phyloP scores from a whole-genome alignment of 1,140 invertebrate species.

The Cotesia vestalis region DNA sequence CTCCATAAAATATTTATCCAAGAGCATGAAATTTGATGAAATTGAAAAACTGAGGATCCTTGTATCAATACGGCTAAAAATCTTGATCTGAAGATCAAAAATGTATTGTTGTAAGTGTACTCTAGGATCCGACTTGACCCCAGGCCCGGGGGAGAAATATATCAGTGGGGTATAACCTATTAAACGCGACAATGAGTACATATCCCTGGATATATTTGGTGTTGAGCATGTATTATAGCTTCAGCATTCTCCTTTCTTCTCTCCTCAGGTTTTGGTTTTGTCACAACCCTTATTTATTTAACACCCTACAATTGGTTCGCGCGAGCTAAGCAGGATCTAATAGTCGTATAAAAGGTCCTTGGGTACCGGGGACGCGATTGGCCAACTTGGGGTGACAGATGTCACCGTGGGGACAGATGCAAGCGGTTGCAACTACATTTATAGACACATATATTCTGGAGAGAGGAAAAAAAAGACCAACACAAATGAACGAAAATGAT shows the following conservation, averaged over 20 bases:
- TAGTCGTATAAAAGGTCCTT: slow-evolving; percentile 64
- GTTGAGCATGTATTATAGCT: neutral
- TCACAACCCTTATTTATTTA: slow-evolving; percentile 65
- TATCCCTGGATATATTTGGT: neutral
- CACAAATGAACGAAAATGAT: slow-evolving; percentile 1
- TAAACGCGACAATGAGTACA: neutral
- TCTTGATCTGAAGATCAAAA: too few relatives aligned
- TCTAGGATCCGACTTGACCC: too few relatives aligned
- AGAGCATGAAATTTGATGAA: neutral
- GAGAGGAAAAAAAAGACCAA: neutral
- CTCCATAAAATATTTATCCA: slow-evolving; percentile 11
- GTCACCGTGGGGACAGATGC: slow-evolving; percentile 59
- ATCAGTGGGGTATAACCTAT: slow-evolving; percentile 17
- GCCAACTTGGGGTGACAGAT: slow-evolving; percentile 57
- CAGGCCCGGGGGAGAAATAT: too few relatives aligned
- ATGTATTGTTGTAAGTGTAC: too few relatives aligned
- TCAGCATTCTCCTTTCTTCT: neutral
- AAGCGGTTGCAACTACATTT: slow-evolving; percentile 1
- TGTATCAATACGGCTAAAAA: too few relatives aligned
- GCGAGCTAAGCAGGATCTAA: slow-evolving; percentile 65
- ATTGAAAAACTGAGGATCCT: neutral
- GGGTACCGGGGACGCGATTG: slow-evolving; percentile 53
- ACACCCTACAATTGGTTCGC: slow-evolving; percentile 64
- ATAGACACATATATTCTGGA: slow-evolving; percentile 17
- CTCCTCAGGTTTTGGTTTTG: slow-evolving; percentile 32